Percentiles rank a stretch among this genome's conserved stretches.
phyloP scores from a whole-genome alignment of 1,140 invertebrate genomes.

The Drosophila elegans region DNA sequence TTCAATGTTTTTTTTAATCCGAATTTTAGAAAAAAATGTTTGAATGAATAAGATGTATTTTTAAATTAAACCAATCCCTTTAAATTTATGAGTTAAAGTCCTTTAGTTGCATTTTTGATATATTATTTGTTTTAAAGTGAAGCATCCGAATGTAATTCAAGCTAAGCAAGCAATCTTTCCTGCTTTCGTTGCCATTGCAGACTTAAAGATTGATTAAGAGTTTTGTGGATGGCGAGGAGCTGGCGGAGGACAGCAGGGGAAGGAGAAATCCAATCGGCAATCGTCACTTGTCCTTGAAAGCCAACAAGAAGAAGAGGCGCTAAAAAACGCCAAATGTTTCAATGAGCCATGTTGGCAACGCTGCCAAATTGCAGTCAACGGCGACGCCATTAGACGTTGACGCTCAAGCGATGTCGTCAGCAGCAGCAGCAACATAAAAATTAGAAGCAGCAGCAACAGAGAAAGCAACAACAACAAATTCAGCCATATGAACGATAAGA shows the following conservation, averaged over 20 bases:
- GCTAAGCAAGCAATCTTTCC: slow-evolving; percentile 9
- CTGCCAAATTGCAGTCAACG: slow-evolving; percentile 69
- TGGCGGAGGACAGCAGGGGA: slow-evolving; percentile 1
- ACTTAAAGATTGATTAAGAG: slow-evolving; percentile 29
- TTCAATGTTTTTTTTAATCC: too few relatives aligned
- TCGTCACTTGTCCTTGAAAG: slow-evolving; percentile 76
- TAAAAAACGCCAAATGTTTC: slow-evolving; percentile 46
- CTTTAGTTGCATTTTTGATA: too few relatives aligned
- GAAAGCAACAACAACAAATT: neutral
- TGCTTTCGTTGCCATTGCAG: neutral
- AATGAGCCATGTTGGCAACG: slow-evolving; percentile 50
- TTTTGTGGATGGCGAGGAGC: neutral
- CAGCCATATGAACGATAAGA: neutral
- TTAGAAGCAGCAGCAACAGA: neutral
- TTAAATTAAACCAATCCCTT: too few relatives aligned
- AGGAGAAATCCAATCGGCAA: slow-evolving; percentile 35
- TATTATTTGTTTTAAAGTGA: too few relatives aligned
- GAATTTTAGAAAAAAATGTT: too few relatives aligned
- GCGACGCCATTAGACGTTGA: slow-evolving; percentile 61
- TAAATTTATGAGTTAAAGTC: too few relatives aligned
- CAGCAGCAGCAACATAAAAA: slow-evolving; percentile 11
- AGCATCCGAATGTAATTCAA: too few relatives aligned
- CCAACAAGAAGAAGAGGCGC: slow-evolving; percentile 49
- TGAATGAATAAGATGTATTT: too few relatives aligned
- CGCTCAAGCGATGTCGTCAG: slow-evolving; percentile 53